Conservation (phyloP, 2,888 invertebrate genomes). For the Sisyra nigra region DNA sequence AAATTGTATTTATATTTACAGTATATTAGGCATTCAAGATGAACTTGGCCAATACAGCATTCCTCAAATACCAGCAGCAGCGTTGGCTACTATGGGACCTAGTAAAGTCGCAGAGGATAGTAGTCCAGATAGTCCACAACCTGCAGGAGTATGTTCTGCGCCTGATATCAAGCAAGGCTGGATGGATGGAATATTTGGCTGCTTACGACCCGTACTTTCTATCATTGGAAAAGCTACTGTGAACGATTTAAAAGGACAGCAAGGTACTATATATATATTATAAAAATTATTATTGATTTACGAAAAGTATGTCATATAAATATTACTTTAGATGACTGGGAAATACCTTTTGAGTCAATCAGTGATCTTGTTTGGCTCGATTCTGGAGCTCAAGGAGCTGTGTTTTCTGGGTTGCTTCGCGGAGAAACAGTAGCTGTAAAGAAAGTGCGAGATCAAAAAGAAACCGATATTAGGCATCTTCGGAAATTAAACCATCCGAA, state of each 20-base stretch:
- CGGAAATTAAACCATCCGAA: slow-evolving; percentile 90
- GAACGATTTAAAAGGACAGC: slow-evolving; percentile 44
- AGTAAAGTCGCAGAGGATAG: slow-evolving; percentile 24
- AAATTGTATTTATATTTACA: slow-evolving; percentile 20
- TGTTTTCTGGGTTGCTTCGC: slow-evolving; percentile 71
- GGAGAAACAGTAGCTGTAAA: slow-evolving; percentile 89
- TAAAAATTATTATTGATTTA: background rate
- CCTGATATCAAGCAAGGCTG: slow-evolving; percentile 42
- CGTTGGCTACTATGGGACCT: slow-evolving; percentile 25
- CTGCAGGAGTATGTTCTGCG: slow-evolving; percentile 16
- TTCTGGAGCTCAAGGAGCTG: slow-evolving; percentile 91
- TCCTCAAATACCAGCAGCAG: slow-evolving; percentile 20
- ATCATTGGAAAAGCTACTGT: slow-evolving; percentile 65
- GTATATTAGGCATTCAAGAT: slow-evolving; percentile 48
- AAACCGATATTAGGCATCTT: slow-evolving; percentile 85
- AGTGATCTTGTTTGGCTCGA: slow-evolving; percentile 82
- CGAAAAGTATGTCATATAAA: background rate
- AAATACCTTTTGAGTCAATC: slow-evolving; percentile 84
- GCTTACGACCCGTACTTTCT: slow-evolving; percentile 76
- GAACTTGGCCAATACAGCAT: slow-evolving; percentile 37
- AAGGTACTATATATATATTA: slow-evolving; percentile 30
- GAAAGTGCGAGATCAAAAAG: slow-evolving; percentile 80
- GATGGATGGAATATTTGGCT: slow-evolving; percentile 74
- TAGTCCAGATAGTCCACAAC: slow-evolving; percentile 29
- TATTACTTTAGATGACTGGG: slow-evolving; percentile 65